Base-by-base conservation (phyloP, 1,140 invertebrate genomes). In the Trachelipus rathkii region DNA sequence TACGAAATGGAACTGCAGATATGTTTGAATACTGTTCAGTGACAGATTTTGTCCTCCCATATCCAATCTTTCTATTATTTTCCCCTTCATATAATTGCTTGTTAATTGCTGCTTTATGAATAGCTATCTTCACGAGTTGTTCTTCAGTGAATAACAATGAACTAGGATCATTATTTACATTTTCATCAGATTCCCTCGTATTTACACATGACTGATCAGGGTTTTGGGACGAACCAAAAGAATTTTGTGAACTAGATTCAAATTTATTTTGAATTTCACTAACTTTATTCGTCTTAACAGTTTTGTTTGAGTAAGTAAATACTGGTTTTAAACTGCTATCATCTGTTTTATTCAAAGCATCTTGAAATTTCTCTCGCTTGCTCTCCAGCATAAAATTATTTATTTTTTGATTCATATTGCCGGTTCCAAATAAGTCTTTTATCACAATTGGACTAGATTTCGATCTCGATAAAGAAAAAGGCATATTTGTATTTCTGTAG, bases 21-120 rank as follows among this genome's bases (percentile, higher is more conserved):
- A 3, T 19, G 11, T 60, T 13, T 60, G 50, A 3, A 60, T 60
- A 4, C 19, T 60, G 50, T 60, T 60, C 50, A 33, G 33, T 3
- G 19, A 60, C 50, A 60, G 50, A 60, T 15, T 60, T 15, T 60
- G 50, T 60, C 8, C 50, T 60, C 19, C 24, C 24, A 44, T 13
- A 68, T 60, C 9, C 24, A 10, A 53, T 46, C 15, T 73, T 75
- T n/a, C 81, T 70, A 44, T 78, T 60, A 9, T 82, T 81, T 72
- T 83, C 83, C 46, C 84, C 84, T 44, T 82, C 74, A 46, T 83
- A 83, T 75, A 86, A 82, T 79, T 86, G 84, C 78, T 86, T 86
- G 60, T 85, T 84, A 50, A 86, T 85, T 0, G 85, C 84, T 19
- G 86, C 85, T 81, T 87, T 84, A 77, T 86, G 83, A 13, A 87